A percentile compares a stretch with the other conserved stretches of the same genome.
These are phyloP conservation scores for Drosophila oshimai DNA, from an alignment of 1,140 invertebrate genomes.

Conservation along the genomic window DNA sequence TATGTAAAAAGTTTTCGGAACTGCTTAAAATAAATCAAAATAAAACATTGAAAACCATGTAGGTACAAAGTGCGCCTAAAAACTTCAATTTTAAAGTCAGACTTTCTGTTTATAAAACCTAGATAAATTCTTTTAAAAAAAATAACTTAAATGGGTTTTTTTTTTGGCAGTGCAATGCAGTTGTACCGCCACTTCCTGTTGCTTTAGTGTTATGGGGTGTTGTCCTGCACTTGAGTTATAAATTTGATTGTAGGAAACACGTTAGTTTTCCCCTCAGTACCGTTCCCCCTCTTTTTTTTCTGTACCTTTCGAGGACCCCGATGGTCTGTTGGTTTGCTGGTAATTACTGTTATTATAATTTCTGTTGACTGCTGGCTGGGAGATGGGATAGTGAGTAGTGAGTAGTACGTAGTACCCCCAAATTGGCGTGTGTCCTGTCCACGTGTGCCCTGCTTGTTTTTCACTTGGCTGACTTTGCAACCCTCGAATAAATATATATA, in stretches of 20 bases:
- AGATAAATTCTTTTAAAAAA: too few species aligned
- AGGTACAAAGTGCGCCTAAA: too few species aligned
- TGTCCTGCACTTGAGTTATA: conserved; percentile 63
- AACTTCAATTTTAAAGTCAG: too few species aligned
- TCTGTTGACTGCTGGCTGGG: conserved; percentile 67
- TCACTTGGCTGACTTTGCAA: conserved; percentile 55
- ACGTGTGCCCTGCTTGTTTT: conserved; percentile 69
- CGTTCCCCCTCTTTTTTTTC: neutral
- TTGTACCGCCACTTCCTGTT: conserved; percentile 21
- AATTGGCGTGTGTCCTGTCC: conserved; percentile 45
- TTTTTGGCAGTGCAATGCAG: neutral
- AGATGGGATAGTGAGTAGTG: conserved; percentile 5
- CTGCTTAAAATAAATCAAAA: too few species aligned
- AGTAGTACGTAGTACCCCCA: conserved; percentile 3
- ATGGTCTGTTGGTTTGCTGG: conserved; percentile 39
- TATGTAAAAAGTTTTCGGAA: too few species aligned
- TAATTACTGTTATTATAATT: conserved; percentile 81
- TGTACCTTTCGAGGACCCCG: neutral
- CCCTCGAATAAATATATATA: conserved; percentile 9
- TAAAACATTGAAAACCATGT: too few species aligned
- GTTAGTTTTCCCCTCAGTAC: conserved; percentile 43
- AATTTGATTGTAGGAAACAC: conserved; percentile 69
- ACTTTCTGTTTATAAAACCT: too few species aligned
- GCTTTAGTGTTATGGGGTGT: conserved; percentile 16
- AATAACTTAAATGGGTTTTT: too few species aligned